phyloP scores from a whole-genome alignment of 2,888 invertebrate species.

The Seira sanloemensis region DNA sequence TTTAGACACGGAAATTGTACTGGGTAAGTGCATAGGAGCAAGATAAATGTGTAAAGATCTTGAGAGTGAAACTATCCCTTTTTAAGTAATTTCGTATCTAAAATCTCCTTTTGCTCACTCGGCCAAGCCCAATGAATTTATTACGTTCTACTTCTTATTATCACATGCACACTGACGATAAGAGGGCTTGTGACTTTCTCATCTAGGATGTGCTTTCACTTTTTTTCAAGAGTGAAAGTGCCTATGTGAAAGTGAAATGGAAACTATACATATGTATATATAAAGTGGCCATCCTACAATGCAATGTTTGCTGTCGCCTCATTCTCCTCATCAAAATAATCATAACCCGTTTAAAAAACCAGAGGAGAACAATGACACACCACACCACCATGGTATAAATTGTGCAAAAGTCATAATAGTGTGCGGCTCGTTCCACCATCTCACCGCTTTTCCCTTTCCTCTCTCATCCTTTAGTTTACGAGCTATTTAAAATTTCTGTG shows the following conservation, averaged over 20 bases:
- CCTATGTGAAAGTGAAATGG: too few relatives aligned
- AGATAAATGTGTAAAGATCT: neutral
- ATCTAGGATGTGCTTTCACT: neutral
- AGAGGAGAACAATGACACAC: too few relatives aligned
- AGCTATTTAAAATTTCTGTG: neutral
- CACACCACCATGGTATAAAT: slow-evolving; percentile 17
- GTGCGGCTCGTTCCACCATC: neutral
- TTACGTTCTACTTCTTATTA: neutral
- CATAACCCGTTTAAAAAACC: slow-evolving; percentile 18
- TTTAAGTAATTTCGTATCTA: too few relatives aligned
- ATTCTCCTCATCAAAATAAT: slow-evolving; percentile 32
- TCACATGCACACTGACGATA: neutral
- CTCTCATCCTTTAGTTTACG: neutral
- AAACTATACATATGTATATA: too few relatives aligned
- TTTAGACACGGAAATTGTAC: too few relatives aligned
- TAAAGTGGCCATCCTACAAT: too few relatives aligned
- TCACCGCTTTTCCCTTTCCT: neutral
- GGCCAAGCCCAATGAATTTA: neutral
- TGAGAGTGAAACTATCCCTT: neutral
- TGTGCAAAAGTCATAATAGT: slow-evolving; percentile 24
- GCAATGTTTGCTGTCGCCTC: slow-evolving; percentile 19
- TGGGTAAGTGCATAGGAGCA: too few relatives aligned
- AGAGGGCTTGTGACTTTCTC: neutral
- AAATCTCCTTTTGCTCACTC: neutral
- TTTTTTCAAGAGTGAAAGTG: neutral